These are phyloP conservation scores for Notamacropus eugenii DNA, from an alignment of 2,797 vertebrate genomes.

Conservation along the genomic window DNA sequence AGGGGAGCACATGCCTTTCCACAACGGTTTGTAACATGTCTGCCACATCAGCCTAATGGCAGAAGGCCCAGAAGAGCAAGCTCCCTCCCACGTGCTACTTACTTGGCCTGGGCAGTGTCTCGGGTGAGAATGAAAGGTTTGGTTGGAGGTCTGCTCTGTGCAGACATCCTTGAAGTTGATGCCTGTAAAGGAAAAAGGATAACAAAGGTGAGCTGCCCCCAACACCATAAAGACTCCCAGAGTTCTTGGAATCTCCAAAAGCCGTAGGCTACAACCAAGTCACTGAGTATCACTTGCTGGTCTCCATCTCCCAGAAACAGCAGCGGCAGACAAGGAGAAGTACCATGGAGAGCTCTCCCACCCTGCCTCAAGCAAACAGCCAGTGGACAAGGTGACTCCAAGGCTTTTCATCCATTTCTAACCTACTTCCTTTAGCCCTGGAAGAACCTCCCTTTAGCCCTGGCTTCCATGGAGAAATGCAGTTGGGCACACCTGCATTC, in stretches of 20 bases:
- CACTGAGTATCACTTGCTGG: slow-evolving; percentile 13
- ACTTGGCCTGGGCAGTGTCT: slow-evolving; percentile 91
- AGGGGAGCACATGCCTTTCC: slow-evolving; percentile 21
- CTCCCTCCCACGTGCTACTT: slow-evolving; percentile 68
- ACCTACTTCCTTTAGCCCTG: slow-evolving; percentile 4
- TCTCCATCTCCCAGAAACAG: slow-evolving; percentile 1
- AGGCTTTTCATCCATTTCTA: slow-evolving; percentile 6
- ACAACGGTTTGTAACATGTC: not conserved
- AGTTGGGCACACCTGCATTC: not conserved
- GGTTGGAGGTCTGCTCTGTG: slow-evolving; percentile 84
- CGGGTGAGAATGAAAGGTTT: slow-evolving; percentile 95
- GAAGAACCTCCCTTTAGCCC: slow-evolving; percentile 38
- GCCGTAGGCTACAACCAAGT: slow-evolving; percentile 25
- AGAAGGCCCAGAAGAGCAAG: slow-evolving; percentile 26
- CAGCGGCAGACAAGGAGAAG: slow-evolving; percentile 25
- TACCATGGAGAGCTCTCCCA: slow-evolving; percentile 28
- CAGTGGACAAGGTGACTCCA: slow-evolving; percentile 23
- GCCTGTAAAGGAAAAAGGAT: slow-evolving; percentile 74
- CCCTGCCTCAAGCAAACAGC: slow-evolving; percentile 20
- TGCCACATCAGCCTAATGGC: not conserved
- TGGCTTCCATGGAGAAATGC: slow-evolving; percentile 29
- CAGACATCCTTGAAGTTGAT: slow-evolving; percentile 76
- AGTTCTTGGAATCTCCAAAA: slow-evolving; percentile 42
- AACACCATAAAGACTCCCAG: not conserved
- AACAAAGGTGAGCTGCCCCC: slow-evolving; percentile 46